Percentiles rank a stretch among this genome's conserved stretches.
Conservation (phyloP, 2,888 invertebrate species). For the Eupithecia exiguata region DNA sequence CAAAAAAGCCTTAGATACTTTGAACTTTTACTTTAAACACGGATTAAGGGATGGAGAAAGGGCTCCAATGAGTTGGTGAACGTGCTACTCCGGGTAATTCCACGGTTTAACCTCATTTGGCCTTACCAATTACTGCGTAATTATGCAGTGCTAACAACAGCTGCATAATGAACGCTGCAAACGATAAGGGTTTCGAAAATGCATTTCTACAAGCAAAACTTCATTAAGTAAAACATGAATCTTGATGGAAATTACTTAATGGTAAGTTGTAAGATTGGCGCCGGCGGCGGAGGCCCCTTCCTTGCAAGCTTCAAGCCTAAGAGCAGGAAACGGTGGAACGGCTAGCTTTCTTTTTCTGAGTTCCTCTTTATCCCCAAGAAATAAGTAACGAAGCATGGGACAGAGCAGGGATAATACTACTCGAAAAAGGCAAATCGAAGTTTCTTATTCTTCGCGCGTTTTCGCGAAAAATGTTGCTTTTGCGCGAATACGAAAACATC, state of each 20-base stretch:
- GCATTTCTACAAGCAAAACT: conserved; percentile 50
- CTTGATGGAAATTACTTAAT: conserved; percentile 73
- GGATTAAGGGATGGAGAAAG: neutral
- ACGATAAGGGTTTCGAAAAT: conserved; percentile 46
- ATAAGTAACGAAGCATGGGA: neutral
- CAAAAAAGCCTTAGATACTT: too few species aligned
- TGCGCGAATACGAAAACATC: too few species aligned
- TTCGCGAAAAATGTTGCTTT: too few species aligned
- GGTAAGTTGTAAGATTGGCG: conserved; percentile 69
- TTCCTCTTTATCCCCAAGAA: neutral
- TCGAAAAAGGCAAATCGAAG: too few species aligned
- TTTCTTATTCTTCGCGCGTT: too few species aligned
- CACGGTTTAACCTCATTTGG: conserved; percentile 26
- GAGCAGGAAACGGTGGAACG: conserved; percentile 22
- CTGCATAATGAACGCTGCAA: conserved; percentile 32
- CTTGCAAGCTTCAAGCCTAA: conserved; percentile 45
- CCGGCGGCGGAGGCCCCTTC: conserved; percentile 50
- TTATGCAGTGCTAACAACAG: conserved; percentile 33
- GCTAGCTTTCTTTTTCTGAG: conserved; percentile 15
- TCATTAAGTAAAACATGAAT: conserved; percentile 67
- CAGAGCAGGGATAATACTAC: neutral
- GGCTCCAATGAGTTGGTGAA: neutral
- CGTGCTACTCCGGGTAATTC: conserved; percentile 16
- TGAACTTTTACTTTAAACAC: too few species aligned
- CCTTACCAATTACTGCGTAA: conserved; percentile 29